phyloP scores from a whole-genome alignment of 2,113 vertebrate species.

The Abramis brama region DNA sequence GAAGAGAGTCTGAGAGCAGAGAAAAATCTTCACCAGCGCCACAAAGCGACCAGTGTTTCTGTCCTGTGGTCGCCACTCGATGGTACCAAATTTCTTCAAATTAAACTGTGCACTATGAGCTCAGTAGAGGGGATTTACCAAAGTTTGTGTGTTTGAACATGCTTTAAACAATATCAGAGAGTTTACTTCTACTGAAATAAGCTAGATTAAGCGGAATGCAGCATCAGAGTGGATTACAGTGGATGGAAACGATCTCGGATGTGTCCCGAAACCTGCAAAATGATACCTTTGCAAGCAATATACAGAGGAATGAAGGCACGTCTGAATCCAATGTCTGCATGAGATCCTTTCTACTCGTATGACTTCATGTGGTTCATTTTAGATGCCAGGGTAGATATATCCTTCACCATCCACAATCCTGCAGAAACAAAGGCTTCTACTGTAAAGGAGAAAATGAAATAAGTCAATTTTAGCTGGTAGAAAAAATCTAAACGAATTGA shows the following conservation, averaged over 20 bases:
- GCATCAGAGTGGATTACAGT: neutral
- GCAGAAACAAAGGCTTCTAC: too few species aligned
- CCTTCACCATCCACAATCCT: too few species aligned
- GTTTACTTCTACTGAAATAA: neutral
- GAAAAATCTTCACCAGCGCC: conserved; percentile 36
- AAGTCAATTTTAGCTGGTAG: neutral
- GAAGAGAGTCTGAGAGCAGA: conserved; percentile 20
- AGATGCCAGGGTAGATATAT: neutral
- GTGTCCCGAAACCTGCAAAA: neutral
- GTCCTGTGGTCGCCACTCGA: neutral
- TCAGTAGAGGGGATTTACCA: neutral
- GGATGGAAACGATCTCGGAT: neutral
- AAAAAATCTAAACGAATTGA: neutral
- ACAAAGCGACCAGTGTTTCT: conserved; percentile 34
- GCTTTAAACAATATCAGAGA: neutral
- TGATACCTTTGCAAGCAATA: neutral
- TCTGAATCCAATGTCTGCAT: neutral
- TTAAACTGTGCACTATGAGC: neutral
- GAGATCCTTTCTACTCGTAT: neutral
- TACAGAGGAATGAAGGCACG: neutral
- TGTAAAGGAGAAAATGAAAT: neutral
- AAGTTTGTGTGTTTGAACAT: neutral
- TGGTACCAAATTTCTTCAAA: conserved; percentile 6
- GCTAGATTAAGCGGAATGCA: neutral
- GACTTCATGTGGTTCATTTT: neutral